Conservation (phyloP, 2,888 invertebrate genomes). For the Dichetophora obliterata region DNA sequence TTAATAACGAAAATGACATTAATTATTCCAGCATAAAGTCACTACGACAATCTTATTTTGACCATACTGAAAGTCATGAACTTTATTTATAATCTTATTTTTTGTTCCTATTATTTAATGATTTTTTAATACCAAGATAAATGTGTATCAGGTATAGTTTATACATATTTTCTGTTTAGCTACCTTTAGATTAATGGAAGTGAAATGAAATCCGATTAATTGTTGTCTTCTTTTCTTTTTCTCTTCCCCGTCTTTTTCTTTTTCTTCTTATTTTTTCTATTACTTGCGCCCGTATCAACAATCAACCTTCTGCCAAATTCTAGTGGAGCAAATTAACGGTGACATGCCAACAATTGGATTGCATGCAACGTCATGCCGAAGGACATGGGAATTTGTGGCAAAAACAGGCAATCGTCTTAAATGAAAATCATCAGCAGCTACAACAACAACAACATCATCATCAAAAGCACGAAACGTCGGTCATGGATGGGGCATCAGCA, state of each 20-base stretch:
- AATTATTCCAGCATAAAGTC: too few species aligned
- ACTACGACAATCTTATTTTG: too few species aligned
- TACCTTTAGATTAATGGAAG: neutral
- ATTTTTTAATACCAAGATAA: neutral
- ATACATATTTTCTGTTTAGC: too few species aligned
- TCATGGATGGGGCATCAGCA: conserved; percentile 32
- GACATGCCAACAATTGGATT: conserved; percentile 69
- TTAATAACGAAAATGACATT: too few species aligned
- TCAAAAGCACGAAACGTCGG: conserved; percentile 47
- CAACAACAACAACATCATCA: conserved; percentile 48
- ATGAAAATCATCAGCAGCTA: conserved; percentile 61
- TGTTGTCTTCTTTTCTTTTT: neutral
- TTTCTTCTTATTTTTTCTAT: neutral
- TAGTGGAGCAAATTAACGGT: conserved; percentile 69
- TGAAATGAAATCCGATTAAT: neutral
- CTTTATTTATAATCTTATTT: too few species aligned
- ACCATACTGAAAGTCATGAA: too few species aligned
- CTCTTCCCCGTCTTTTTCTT: neutral
- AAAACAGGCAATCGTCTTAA: conserved; percentile 67
- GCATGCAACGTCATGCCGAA: conserved; percentile 69
- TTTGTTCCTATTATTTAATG: neutral
- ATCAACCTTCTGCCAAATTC: conserved; percentile 42
- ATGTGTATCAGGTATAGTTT: too few species aligned
- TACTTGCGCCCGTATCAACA: conserved; percentile 11
- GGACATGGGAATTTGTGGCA: conserved; percentile 70